Evolutionary conservation across 1,140 invertebrate genomes (phyloP), one percentile per base, ranked within the genome.

Genomic region (Leptopilina clavipes): DNA sequence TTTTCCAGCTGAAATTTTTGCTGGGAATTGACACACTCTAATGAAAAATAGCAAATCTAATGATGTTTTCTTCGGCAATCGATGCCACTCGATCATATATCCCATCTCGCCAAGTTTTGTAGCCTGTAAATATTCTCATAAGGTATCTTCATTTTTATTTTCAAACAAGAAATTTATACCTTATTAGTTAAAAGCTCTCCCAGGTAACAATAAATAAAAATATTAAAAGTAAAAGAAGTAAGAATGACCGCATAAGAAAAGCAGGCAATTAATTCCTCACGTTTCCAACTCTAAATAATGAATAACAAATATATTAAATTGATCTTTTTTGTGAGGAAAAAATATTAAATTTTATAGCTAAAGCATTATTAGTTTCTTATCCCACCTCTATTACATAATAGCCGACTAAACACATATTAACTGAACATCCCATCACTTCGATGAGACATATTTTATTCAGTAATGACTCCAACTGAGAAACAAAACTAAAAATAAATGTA

Each of bases 61-160:
- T 14, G 74, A 76, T 54, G 70, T 73, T 71, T 73, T 84, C 7
- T 48, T 22, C 3, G 82, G 43, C 12, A 88, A 43, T 12, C 70
- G 71, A 52, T 87, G 79, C 85, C 85, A 87, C 17, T 86, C 77
- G 8, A 83, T 83, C 12, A 71, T 74, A 31, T 83, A 86, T 3
- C 79, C 54, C 19, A 40, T 54, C 43, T 52, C 48, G 0, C 80
- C 82, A 18, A 85, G 80, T 72, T 81, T 71, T 9, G 72, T 74
- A 0, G 77, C 80, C 84, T 85, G 19, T 48, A 19, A 37, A 12
- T 3, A 12, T 25, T 40, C 11, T 72, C 9, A 54, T 71, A n/a
- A n/a, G n/a, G n/a, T 72, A 10, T 43, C 25, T 44, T 17, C 12
- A 71, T 65, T 54, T 48, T 12, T 5, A 10, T 10, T 52, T 12